phyloP scores from a whole-genome alignment of 2,797 vertebrate species.

The Eptatretus atami region DNA sequence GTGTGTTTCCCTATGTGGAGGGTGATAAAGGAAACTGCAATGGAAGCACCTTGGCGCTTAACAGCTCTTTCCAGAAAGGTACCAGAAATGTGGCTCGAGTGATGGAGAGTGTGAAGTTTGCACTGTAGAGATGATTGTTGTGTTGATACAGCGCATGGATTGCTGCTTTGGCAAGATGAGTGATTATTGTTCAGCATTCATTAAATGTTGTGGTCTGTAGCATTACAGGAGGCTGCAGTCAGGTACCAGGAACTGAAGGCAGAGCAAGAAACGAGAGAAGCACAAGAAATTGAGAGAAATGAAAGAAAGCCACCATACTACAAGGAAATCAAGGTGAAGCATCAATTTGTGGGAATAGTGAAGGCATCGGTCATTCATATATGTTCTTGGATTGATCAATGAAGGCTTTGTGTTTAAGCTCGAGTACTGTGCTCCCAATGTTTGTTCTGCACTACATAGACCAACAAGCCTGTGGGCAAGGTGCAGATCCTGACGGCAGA shows the following conservation, averaged over 20 bases:
- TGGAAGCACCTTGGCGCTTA: constrained; percentile 47
- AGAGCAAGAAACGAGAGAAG: constrained; percentile 59
- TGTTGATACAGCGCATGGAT: too few species aligned
- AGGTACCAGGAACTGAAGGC: constrained; percentile 59
- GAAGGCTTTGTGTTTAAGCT: too few species aligned
- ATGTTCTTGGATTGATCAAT: too few species aligned
- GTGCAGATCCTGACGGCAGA: constrained; percentile 81
- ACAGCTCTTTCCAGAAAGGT: constrained; percentile 90
- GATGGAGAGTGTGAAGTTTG: too few species aligned
- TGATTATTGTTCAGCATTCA: too few species aligned
- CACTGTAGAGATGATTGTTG: too few species aligned
- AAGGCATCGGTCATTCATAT: too few species aligned
- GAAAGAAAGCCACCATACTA: constrained; percentile 39
- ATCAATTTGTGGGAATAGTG: too few species aligned
- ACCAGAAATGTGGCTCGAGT: too few species aligned
- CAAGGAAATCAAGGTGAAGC: constrained; percentile 58
- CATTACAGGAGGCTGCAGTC: constrained; percentile 51
- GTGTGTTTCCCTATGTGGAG: constrained; percentile 92
- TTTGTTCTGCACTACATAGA: constrained; percentile 17
- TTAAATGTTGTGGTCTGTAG: constrained; percentile 14
- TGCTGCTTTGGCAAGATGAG: too few species aligned
- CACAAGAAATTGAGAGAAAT: constrained; percentile 51
- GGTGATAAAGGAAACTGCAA: constrained; percentile 65
- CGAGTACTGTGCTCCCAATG: too few species aligned
- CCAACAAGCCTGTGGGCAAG: constrained; percentile 58